Percentiles rank a stretch among this genome's conserved stretches.
These are phyloP conservation scores for Odontamblyopus rebecca DNA, from an alignment of 2,797 vertebrate species.

Conservation along the genomic window DNA sequence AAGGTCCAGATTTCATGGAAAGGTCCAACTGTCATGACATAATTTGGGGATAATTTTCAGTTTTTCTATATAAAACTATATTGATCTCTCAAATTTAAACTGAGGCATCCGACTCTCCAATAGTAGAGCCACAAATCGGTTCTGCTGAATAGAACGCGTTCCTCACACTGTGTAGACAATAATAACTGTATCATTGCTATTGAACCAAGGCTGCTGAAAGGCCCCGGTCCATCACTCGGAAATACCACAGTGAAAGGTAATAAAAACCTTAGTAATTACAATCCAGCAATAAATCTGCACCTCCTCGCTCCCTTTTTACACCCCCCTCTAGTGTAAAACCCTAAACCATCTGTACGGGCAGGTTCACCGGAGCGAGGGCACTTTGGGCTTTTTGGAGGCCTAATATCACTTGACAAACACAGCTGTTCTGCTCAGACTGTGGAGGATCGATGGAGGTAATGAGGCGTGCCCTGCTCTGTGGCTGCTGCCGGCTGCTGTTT, in stretches of 20 bases:
- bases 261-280: constrained; percentile 23
- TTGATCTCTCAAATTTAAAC: no score
- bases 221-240: constrained; percentile 10
- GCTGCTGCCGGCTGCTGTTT: constrained; percentile 74
- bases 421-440: constrained; percentile 78
- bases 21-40: no score
- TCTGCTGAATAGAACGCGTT: not conserved
- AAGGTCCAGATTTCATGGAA: no score
- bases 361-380: constrained; percentile 52
- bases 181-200: constrained; percentile 15
- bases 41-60: no score
- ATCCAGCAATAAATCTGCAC: constrained; percentile 30
- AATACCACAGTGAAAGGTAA: constrained; percentile 19
- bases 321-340: constrained; percentile 10
- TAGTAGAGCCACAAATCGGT: no score
- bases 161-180: not conserved
- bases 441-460: constrained; percentile 80
- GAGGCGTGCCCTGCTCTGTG: constrained; percentile 69
- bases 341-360: constrained; percentile 20
- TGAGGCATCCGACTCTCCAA: no score
- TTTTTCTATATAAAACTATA: not conserved
- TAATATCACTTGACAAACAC: constrained; percentile 77
- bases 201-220: not conserved
- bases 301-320: constrained; percentile 17
- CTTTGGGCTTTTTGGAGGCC: constrained; percentile 61